Conservation (phyloP, 2,888 invertebrate genomes). For the Halictus quadricinctus region DNA sequence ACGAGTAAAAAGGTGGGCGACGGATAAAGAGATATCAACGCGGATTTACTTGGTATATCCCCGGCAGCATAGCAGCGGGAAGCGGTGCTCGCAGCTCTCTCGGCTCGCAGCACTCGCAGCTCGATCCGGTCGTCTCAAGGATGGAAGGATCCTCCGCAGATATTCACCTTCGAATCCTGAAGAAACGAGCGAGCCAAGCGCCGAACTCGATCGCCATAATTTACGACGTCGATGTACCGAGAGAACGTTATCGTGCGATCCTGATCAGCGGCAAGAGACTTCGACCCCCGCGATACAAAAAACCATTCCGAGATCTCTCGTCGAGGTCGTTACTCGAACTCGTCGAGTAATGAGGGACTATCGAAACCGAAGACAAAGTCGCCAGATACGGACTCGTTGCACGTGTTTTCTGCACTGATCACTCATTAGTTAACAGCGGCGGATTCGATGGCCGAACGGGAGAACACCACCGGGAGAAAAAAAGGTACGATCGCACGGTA, state of each 20-base stretch:
- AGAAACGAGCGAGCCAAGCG: constrained; percentile 54
- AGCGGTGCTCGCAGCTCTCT: constrained; percentile 25
- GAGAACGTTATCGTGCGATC: constrained; percentile 72
- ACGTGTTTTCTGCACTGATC: constrained; percentile 64
- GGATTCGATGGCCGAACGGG: constrained; percentile 10
- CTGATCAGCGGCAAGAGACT: constrained; percentile 71
- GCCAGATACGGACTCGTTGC: constrained; percentile 51
- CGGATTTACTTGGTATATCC: constrained; percentile 58
- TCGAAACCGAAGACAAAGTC: constrained; percentile 62
- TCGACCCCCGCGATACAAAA: constrained; percentile 71
- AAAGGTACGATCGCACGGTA: constrained; percentile 4
- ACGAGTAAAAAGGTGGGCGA: constrained; percentile 28
- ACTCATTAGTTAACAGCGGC: constrained; percentile 61
- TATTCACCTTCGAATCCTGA: constrained; percentile 63
- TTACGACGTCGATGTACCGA: constrained; percentile 67
- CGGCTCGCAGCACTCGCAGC: constrained; percentile 16
- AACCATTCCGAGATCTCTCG: constrained; percentile 67
- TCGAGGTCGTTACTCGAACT: constrained; percentile 72
- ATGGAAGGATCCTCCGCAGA: constrained; percentile 62
- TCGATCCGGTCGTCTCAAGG: constrained; percentile 47
- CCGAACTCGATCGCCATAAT: constrained; percentile 76
- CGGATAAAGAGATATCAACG: constrained; percentile 60
- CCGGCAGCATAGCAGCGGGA: constrained; percentile 43
- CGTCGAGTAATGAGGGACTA: constrained; percentile 73
- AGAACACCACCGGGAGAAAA: neutral